Base-by-base conservation (phyloP, 2,888 invertebrate genomes). In the Spatulosminthurus flaviceps region DNA sequence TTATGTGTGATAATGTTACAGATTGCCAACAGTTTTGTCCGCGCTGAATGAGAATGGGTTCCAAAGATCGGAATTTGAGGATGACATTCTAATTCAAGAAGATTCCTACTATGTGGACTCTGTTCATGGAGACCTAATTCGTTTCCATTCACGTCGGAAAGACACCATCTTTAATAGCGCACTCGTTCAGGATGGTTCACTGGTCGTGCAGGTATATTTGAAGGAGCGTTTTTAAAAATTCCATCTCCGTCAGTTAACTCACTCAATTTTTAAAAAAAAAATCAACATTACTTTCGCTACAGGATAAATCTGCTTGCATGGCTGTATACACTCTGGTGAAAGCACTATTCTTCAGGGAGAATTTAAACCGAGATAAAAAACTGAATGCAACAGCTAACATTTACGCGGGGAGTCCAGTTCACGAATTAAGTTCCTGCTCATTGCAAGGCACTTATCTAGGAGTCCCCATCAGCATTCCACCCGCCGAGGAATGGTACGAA, bases 271-370 rank as follows among this genome's bases (percentile, higher is more conserved):
- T n/a, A n/a, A n/a, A n/a, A n/a, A n/a, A n/a, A n/a, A n/a, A n/a
- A n/a, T n/a, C n/a, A n/a, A n/a, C n/a, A n/a, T n/a, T n/a, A n/a
- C n/a, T n/a, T n/a, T n/a, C n/a, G n/a, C n/a, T n/a, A n/a, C n/a
- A 82, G 79, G 84, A 84, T 69, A 83, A 83, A 77, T 82, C 82
- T 7, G 83, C 83, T 16, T 83, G 83, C 26, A 74, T 83, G 24
- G 77, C 77, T 0, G 82, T 81, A 22, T 84, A 83, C 61, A 69
- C 82, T 11, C 41, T 84, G 28, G 78, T 81, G 16, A 83, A 83
- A 76, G 82, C 83, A 1, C 41, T 84, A 22, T 84, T 80, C 74
- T 84, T 78, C 66, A 80, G 77, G 43, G 82, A 83, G 43, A 80
- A 78, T 13, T 19, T 83, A 26, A 81, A 80, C 64, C 81, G 82